A percentile compares a stretch with the other conserved stretches of the same genome.
phyloP scores from a whole-genome alignment of 2,113 vertebrate genomes.

The Nematolebias whitei region DNA sequence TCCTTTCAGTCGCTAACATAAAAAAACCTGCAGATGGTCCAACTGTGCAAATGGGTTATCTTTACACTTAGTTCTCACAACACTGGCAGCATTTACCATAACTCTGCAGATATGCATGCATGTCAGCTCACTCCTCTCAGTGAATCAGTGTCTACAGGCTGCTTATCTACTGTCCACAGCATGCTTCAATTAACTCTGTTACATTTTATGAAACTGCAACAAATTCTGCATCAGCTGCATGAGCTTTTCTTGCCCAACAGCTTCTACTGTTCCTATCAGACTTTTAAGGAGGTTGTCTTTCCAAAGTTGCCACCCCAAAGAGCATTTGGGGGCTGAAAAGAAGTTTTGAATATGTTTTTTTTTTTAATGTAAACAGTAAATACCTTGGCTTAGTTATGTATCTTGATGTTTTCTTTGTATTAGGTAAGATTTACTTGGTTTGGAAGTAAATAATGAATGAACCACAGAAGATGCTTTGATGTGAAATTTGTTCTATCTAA shows the following conservation, averaged over 20 bases:
- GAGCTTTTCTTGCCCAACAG: too few species aligned
- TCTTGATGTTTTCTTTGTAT: too few species aligned
- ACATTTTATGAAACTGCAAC: slow-evolving; percentile 34
- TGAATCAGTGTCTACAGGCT: slow-evolving; percentile 17
- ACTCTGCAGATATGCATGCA: slow-evolving; percentile 2
- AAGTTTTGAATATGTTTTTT: too few species aligned
- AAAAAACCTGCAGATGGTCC: slow-evolving; percentile 23
- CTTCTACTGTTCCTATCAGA: too few species aligned
- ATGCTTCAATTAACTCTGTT: slow-evolving; percentile 40
- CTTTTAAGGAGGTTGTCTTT: not conserved
- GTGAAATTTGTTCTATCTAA: too few species aligned
- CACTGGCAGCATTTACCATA: slow-evolving; percentile 18
- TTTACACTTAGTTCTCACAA: slow-evolving; percentile 5
- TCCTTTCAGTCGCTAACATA: slow-evolving; percentile 22
- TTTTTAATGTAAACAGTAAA: too few species aligned
- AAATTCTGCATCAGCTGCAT: not conserved
- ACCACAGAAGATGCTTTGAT: too few species aligned
- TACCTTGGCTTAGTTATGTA: too few species aligned
- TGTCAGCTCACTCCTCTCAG: slow-evolving; percentile 17
- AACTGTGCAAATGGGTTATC: slow-evolving; percentile 19
- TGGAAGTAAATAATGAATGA: too few species aligned
- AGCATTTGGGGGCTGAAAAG: not conserved
- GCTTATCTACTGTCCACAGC: slow-evolving; percentile 14
- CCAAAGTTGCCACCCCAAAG: not conserved
- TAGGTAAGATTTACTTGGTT: too few species aligned